Evolutionary conservation across 2,888 invertebrate species (phyloP), one percentile per base, ranked within the genome.

Genomic region (Spilosoma lubricipeda): DNA sequence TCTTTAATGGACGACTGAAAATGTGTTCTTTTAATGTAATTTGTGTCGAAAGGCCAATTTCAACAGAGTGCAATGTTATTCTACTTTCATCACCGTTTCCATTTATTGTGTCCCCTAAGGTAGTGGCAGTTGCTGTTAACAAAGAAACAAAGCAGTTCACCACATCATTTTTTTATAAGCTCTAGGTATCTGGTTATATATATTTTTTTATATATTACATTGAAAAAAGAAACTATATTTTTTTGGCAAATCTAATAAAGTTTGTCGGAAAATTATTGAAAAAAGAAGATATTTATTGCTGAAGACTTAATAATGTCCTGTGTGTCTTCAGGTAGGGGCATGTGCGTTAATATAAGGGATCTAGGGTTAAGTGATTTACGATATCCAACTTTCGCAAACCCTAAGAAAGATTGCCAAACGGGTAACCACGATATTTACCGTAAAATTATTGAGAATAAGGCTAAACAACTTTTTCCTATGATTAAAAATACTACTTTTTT

Each of bases 331-430:
- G 9, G 30, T 45, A 64, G 2, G 27, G 30, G 8, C 9, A 45
- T 30, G 70, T 65, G 48, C 27, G 33, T 45, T 65, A 48, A 71
- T 65, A 65, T 48, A 71, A 66, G 56, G 66, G 27, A 72, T 39
- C 42, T 56, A 30, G 18, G 67, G 36, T 23, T 27, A 4, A 23
- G 42, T 39, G 67, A 72, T 67, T 67, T 67, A 71, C 65, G 65
- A 65, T 52, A 64, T 65, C 71, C 45, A 48, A 71, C 36, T 36
- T 42, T 42, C n/a, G 15, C 1, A 23, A 70, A 39, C n/a, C 36
- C 23, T 65, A 64, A 48, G 36, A 64, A 65, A 65, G 48, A 33
- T 48, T 45, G 15, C 48, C n/a, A 48, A 65, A n/a, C 36, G 52
- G n/a, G 23, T n/a, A 56, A 11, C 52, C 3, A 23, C 52, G 23